A percentile compares a stretch with the other conserved stretches of the same genome.
These are phyloP conservation scores for Xestia rhomboidea DNA, from an alignment of 2,888 invertebrate species.

Conservation along the genomic window DNA sequence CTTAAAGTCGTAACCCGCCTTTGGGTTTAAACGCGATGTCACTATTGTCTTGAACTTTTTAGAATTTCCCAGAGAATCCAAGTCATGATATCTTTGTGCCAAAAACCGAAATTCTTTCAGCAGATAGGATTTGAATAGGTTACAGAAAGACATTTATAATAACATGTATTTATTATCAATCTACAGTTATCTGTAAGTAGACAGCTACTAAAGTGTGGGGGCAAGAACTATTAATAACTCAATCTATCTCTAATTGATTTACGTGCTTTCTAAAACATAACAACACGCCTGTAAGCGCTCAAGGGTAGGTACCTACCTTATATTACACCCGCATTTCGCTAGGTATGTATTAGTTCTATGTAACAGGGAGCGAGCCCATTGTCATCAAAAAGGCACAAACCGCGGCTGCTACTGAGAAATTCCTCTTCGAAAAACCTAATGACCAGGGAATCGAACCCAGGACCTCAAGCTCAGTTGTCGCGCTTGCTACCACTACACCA, in stretches of 20 bases:
- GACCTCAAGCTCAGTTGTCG: background rate
- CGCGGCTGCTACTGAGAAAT: background rate
- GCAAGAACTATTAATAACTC: background rate
- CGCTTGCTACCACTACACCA: background rate
- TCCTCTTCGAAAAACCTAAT: background rate
- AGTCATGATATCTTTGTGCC: background rate
- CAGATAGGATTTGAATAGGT: background rate
- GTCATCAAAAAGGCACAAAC: background rate
- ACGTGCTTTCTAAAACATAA: background rate
- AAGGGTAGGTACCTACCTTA: background rate
- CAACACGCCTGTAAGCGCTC: background rate
- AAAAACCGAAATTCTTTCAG: background rate
- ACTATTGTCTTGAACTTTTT: background rate
- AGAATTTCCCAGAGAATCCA: background rate
- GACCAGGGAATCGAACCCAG: background rate
- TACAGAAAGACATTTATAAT: background rate
- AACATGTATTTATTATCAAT: background rate
- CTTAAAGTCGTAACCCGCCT: no score
- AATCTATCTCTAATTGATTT: background rate
- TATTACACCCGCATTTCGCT: background rate
- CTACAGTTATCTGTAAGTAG: background rate
- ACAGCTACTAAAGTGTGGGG: no score
- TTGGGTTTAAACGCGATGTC: background rate
- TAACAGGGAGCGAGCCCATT: background rate
- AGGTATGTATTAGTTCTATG: background rate